Evolutionary conservation across 1,140 invertebrate genomes (phyloP).

Genomic region (Uloborus diversus): DNA sequence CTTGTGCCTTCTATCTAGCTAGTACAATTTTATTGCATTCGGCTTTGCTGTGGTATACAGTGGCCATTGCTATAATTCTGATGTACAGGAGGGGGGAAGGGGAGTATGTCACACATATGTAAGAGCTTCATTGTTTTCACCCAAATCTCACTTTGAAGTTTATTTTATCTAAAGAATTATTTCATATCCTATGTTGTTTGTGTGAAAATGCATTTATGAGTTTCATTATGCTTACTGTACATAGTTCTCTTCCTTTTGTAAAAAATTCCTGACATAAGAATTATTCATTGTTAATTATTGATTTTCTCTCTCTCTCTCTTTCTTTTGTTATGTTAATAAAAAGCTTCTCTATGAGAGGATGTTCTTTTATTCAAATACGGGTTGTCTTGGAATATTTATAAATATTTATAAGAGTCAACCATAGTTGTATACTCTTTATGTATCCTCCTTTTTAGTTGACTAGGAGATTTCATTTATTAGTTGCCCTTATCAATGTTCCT

Average conservation of each 20-base stretch:
- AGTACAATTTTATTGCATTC: slow-evolving; percentile 49
- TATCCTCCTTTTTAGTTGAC: slow-evolving; percentile 35
- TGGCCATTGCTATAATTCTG: slow-evolving; percentile 36
- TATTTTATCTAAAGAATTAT: background rate
- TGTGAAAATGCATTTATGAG: too few relatives aligned
- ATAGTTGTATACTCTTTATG: too few relatives aligned
- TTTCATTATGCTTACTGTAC: too few relatives aligned
- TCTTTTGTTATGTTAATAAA: too few relatives aligned
- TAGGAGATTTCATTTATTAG: slow-evolving; percentile 53
- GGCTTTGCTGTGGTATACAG: slow-evolving; percentile 33
- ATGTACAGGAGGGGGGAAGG: slow-evolving; percentile 18
- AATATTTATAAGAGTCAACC: background rate
- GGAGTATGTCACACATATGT: background rate
- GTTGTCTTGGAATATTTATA: background rate
- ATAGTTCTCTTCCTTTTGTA: too few relatives aligned
- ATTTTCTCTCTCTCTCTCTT: too few relatives aligned
- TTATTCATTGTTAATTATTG: too few relatives aligned
- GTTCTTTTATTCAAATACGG: slow-evolving; percentile 1
- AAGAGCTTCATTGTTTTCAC: background rate
- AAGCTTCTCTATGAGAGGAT: too few relatives aligned
- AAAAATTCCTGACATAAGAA: too few relatives aligned
- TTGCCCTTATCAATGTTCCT: slow-evolving; percentile 55
- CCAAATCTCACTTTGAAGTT: background rate
- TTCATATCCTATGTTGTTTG: too few relatives aligned
- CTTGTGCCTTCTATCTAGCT: slow-evolving; percentile 56